Evolutionary conservation across 2,113 vertebrate species (phyloP).

Genomic region (Gymnarchus niloticus): DNA sequence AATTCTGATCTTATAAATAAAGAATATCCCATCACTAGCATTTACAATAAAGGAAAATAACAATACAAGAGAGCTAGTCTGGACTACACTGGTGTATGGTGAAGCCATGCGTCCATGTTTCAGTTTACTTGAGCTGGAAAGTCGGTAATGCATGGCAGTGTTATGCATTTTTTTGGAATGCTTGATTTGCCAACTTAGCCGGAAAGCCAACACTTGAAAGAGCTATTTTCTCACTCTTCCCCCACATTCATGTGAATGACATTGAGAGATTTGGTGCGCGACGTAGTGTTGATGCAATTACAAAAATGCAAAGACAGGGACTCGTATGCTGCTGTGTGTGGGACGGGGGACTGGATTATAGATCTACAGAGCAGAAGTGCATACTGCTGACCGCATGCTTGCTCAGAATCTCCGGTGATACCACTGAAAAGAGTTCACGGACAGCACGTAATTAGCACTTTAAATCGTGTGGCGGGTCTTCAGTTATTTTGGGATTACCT

Average conservation of each 20-base stretch:
- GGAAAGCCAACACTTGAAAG: not conserved
- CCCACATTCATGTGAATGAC: not conserved
- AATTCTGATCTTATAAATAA: not conserved
- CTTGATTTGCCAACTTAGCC: not conserved
- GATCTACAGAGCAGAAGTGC: not conserved
- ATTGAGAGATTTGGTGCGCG: not conserved
- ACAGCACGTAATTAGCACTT: not conserved
- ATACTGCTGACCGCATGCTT: not conserved
- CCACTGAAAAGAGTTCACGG: not conserved
- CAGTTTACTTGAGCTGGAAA: not conserved
- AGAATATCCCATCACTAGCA: not conserved
- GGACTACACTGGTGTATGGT: not conserved
- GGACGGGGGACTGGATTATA: not conserved
- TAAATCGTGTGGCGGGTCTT: not conserved
- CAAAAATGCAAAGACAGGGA: not conserved
- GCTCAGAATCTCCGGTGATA: not conserved
- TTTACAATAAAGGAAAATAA: not conserved
- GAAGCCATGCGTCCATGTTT: not conserved
- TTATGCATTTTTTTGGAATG: not conserved
- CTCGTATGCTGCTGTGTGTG: not conserved
- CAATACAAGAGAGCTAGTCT: not conserved
- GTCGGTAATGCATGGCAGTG: not conserved
- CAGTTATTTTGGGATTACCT: conserved; percentile 7
- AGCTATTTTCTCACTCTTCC: not conserved
- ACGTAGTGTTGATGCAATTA: too few species aligned